Conservation (phyloP, 2,797 vertebrate genomes). For the Orientallactaga sibirica region DNA sequence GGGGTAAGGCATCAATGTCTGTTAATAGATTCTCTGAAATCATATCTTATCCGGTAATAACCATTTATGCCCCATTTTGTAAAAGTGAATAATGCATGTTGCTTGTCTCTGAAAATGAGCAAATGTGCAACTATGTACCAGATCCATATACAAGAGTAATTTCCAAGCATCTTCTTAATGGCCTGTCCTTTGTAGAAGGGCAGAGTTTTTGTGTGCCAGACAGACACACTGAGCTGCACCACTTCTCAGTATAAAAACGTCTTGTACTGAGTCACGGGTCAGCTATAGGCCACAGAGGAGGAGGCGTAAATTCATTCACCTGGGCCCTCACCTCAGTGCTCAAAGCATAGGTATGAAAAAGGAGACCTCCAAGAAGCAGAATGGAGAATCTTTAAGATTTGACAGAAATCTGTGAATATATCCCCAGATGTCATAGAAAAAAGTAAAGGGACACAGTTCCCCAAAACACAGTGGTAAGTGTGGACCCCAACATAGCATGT, state of each 20-base stretch:
- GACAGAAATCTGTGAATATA: not conserved
- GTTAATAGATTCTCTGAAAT: not conserved
- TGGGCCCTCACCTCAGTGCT: not conserved
- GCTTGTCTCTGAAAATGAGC: conserved; percentile 21
- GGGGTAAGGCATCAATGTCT: not conserved
- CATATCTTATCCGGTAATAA: not conserved
- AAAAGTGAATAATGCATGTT: conserved; percentile 11
- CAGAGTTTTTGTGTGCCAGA: not conserved
- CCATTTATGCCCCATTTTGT: not conserved
- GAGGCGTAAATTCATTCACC: not conserved
- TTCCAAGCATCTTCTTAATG: not conserved
- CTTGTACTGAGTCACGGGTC: not conserved
- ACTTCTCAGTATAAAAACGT: not conserved
- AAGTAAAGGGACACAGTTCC: not conserved
- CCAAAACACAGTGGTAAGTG: not conserved
- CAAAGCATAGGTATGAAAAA: not conserved
- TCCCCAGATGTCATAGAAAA: not conserved
- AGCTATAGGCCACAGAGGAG: not conserved
- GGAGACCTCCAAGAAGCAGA: not conserved
- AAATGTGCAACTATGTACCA: not conserved
- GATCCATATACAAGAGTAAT: not conserved
- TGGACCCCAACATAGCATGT: not conserved
- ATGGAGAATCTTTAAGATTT: not conserved
- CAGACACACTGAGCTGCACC: not conserved
- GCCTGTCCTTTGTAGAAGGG: not conserved